phyloP scores from a whole-genome alignment of 2,888 invertebrate species.

The Drosophila koepferae region DNA sequence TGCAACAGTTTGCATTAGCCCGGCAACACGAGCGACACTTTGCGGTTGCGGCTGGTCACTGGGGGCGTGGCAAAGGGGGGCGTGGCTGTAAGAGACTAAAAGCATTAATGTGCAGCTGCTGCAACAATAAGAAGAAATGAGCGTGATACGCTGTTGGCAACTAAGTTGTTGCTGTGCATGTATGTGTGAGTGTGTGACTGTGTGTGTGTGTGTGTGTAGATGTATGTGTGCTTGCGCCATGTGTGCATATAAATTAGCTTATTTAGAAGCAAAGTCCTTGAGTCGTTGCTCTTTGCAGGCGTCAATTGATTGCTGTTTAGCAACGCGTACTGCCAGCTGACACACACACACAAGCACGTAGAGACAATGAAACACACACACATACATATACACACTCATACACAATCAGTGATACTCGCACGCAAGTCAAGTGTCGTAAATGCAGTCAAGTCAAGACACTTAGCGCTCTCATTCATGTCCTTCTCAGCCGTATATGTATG shows the following conservation, averaged over 20 bases:
- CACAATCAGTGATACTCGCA: neutral
- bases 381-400: neutral
- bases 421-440: slow-evolving; percentile 26
- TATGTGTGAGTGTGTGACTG: neutral
- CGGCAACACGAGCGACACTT: slow-evolving; percentile 24
- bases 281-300: slow-evolving; percentile 27
- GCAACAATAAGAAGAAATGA: slow-evolving; percentile 21
- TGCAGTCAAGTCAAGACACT: slow-evolving; percentile 28
- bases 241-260: slow-evolving; percentile 70
- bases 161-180: neutral
- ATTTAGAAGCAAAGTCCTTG: slow-evolving; percentile 64
- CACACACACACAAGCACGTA: neutral
- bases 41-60: slow-evolving; percentile 21
- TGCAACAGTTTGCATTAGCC: slow-evolving; percentile 27
- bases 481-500: slow-evolving; percentile 9
- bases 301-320: slow-evolving; percentile 68
- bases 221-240: slow-evolving; percentile 17
- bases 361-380: neutral
- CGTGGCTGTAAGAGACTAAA: neutral
- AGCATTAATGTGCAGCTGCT: slow-evolving; percentile 54
- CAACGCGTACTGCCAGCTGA: slow-evolving; percentile 19
- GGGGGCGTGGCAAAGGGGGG: slow-evolving; percentile 4
- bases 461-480: slow-evolving; percentile 3
- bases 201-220: neutral
- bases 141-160: slow-evolving; percentile 3